Base-by-base conservation (phyloP, 1,140 invertebrate species). In the Drosophila bipectinata region DNA sequence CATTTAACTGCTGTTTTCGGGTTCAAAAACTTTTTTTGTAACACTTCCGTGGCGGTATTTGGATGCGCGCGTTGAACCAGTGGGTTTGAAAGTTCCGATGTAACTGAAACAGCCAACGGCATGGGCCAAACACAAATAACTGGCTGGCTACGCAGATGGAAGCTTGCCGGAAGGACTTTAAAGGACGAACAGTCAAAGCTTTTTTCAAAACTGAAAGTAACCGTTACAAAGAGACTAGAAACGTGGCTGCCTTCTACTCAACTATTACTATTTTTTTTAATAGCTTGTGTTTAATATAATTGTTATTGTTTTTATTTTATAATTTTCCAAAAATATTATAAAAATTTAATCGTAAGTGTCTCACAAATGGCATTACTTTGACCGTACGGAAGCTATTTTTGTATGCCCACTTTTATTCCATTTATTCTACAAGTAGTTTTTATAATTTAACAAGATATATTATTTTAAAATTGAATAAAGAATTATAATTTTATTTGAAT, bases 1-100 rank as follows among this genome's bases (percentile, higher is more conserved):
- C 39, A 66, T 58, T 77, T 37, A 63, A 74, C 59, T 61, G 57
- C 58, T 67, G 59, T 57, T 83, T 82, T 82, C 49, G 62, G 57
- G 77, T 85, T 85, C 49, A 82, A 87, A 85, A 87, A 67, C 66
- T 64, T 67, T 64, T 67, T 48, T 72, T 76, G 15, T 6, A 67
- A 56, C 79, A 67, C 49, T 62, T 67, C 45, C 18, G 26, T 3
- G 58, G 30, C 48, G 48, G 34, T 5, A 49, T 44, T 32, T 41
- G 21, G 48, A 30, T 59, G 69, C 83, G 83, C 83, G 78, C 75
- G 74, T 58, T 66, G 64, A 68, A 88, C 72, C 77, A 49, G 63
- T 68, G 24, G 51, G 83, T 76, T 85, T 64, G 83, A 85, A 82
- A 66, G 83, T 85, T 75, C 74, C 78, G 83, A 80, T 82, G 62